Conservation (phyloP, 2,797 vertebrate species). For the Hypotaenidia philippensis region DNA sequence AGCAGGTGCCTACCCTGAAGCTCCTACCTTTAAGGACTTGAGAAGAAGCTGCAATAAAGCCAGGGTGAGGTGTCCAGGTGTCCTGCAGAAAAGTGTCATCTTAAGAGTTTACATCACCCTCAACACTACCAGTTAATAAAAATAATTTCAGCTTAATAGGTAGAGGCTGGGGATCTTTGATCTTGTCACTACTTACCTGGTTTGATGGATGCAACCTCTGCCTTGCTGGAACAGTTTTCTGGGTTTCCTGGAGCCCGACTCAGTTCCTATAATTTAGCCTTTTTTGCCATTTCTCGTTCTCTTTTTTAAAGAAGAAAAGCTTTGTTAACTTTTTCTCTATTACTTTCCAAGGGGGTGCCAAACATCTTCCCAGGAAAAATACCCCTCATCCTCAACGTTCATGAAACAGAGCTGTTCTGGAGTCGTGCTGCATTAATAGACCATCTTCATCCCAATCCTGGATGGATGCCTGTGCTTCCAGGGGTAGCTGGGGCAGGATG, state of each 20-base stretch:
- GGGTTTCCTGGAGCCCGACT: rapidly evolving
- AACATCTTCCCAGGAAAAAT: not conserved
- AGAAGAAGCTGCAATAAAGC: not conserved
- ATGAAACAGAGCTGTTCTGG: not conserved
- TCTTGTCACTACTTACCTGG: not conserved
- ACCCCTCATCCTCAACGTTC: not conserved
- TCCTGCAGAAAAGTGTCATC: not conserved
- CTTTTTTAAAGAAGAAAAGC: not conserved
- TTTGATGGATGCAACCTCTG: not conserved
- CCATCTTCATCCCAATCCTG: not conserved
- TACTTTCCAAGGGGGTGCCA: not conserved
- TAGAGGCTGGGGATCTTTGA: not conserved
- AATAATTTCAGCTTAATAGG: not conserved
- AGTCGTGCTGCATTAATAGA: not conserved
- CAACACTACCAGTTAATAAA: not conserved
- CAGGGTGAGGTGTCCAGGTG: not conserved
- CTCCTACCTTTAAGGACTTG: not conserved
- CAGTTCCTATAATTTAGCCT: not conserved
- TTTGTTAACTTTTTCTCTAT: not conserved
- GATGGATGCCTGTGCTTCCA: not conserved
- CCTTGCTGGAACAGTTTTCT: not conserved
- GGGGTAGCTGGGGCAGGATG: not conserved
- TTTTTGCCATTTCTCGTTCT: not conserved
- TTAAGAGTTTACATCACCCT: not conserved
- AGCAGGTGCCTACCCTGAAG: rapidly evolving